Evolutionary conservation across 2,888 invertebrate species (phyloP).

Genomic region (Sturmia bella): DNA sequence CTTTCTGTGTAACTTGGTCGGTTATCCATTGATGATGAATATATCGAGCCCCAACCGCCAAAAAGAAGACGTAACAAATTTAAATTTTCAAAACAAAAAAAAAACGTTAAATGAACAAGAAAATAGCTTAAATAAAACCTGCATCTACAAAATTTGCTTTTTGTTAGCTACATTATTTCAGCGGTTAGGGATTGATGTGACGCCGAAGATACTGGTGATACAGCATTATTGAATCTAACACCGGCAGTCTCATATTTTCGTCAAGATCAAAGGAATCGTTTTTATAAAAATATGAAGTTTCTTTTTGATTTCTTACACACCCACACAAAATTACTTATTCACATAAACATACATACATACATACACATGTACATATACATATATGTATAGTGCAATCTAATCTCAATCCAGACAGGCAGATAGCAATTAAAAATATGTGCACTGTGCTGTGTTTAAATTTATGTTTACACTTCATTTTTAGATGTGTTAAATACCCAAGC

Average conservation of each 20-base stretch:
- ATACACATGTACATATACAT: conserved; percentile 1
- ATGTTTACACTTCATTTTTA: conserved; percentile 30
- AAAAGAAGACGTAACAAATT: too few species aligned
- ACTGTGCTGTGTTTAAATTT: conserved; percentile 62
- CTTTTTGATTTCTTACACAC: conserved; percentile 43
- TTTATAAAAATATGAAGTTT: conserved; percentile 33
- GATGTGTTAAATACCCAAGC: conserved; percentile 68
- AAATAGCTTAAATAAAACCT: too few species aligned
- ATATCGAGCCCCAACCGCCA: too few species aligned
- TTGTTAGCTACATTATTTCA: too few species aligned
- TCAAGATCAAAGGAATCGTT: conserved; percentile 66
- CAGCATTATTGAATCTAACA: conserved; percentile 57
- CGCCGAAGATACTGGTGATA: conserved; percentile 32
- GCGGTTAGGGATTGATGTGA: too few species aligned
- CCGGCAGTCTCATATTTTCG: conserved; percentile 63
- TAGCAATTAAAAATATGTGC: conserved; percentile 9
- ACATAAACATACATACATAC: background rate
- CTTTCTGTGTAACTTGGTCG: conserved; percentile 14
- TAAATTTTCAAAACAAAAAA: too few species aligned
- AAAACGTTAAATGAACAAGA: too few species aligned
- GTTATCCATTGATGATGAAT: conserved; percentile 43
- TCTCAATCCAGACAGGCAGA: background rate
- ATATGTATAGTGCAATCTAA: background rate
- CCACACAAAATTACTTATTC: background rate
- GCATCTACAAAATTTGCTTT: too few species aligned